Evolutionary conservation across 2,888 invertebrate species (phyloP), one percentile per base, ranked within the genome.

Genomic region (Agriotes lineatus): DNA sequence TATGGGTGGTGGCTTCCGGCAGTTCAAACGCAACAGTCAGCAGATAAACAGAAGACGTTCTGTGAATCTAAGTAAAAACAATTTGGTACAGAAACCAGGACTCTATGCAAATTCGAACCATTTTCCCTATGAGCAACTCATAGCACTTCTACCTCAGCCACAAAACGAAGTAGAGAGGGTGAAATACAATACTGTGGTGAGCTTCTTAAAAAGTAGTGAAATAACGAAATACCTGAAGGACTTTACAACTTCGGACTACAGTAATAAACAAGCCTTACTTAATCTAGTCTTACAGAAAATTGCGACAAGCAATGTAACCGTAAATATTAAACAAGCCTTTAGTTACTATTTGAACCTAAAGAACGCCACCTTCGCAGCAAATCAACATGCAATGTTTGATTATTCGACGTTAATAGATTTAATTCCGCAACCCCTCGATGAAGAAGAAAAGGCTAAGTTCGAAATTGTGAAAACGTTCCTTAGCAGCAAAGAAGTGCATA

Each of bases 361-460:
- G 7, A 22, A 25, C 2, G 4, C 6, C 4, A 19, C n/a, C 4
- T 48, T 20, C 10, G 12, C 19, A 7, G 19, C 35, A 5, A 63
- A 30, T 12, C 9, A 42, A 16, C 10, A 5, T 18, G 20, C 33
- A 14, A 7, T 19, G 16, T 45, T n/a, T 12, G 30, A 67, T 42
- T 68, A 58, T 44, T 37, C 44, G 5, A 52, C 42, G 10, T 33
- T 68, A 9, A 20, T 59, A 1, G 20, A 63, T n/a, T 58, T 50
- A 42, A 16, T 72, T 33, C 72, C 72, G 6, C 7, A 22, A 59
- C 68, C 72, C 3, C 35, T 52, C 44, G 59, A 50, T 10, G 59
- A 62, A 19, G 66, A 59, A 20, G 70, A 68, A 25, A 44, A 25
- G 25, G 16, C 33, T 6, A 39, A 66, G 25, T 67, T 62, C 14